These are phyloP conservation scores for Anhinga rufa DNA, from an alignment of 2,113 vertebrate species.

Conservation along the genomic window DNA sequence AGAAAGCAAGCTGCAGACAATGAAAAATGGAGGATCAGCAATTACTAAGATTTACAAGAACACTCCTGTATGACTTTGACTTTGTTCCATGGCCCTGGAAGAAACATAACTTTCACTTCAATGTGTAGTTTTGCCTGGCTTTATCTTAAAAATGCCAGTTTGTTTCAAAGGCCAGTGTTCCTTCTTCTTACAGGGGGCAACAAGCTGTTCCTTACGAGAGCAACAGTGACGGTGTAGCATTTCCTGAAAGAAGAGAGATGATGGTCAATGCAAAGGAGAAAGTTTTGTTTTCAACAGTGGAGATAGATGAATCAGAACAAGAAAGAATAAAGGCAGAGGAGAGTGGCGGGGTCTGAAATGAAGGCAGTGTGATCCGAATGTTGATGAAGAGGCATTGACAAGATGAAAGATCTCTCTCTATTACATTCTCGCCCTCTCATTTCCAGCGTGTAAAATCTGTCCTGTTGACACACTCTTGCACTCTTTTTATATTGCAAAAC, in stretches of 20 bases:
- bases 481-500: not conserved
- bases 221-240: not conserved
- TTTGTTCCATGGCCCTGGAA: not conserved
- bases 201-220: not conserved
- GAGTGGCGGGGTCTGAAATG: conserved; percentile 56
- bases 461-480: conserved; percentile 54
- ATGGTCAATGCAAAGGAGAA: conserved; percentile 3
- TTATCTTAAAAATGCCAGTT: conserved; percentile 7
- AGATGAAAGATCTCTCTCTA: conserved; percentile 66
- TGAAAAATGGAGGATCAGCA: not conserved
- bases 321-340: conserved; percentile 32
- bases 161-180: not conserved
- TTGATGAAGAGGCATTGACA: conserved; percentile 75
- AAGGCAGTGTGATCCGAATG: conserved; percentile 75
- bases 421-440: not conserved
- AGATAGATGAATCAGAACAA: conserved; percentile 54
- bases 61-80: not conserved
- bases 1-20: not conserved
- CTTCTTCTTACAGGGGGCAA: not conserved
- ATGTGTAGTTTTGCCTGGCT: not conserved
- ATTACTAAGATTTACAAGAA: not conserved
- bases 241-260: not conserved
- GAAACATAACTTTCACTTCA: not conserved
- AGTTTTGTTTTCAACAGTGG: not conserved
- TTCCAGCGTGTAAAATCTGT: conserved; percentile 71